Conservation (phyloP, 2,888 invertebrate species). For the Nemurella pictetii region DNA sequence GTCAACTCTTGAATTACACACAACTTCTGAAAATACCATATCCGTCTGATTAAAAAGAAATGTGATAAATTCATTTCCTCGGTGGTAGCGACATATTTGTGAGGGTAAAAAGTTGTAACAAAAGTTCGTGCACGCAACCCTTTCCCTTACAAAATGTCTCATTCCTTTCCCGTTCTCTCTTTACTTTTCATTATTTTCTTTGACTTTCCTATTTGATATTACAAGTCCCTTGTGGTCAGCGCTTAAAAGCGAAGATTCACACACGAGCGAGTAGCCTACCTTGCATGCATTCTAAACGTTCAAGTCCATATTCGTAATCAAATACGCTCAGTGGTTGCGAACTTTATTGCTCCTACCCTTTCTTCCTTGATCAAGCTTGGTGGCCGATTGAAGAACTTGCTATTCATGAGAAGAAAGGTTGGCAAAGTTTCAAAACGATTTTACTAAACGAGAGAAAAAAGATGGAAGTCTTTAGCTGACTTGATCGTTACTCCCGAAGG, state of each 20-base stretch:
- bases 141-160: neutral
- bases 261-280: conserved; percentile 19
- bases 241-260: conserved; percentile 8
- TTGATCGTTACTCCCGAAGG: conserved; percentile 27
- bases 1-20: conserved; percentile 16
- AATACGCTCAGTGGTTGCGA: neutral
- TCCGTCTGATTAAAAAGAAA: conserved; percentile 21
- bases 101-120: neutral
- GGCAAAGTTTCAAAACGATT: conserved; percentile 32
- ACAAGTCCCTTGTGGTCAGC: conserved; percentile 24
- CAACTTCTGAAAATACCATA: conserved; percentile 21
- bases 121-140: conserved; percentile 26
- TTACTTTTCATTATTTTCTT: conserved; percentile 29
- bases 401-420: conserved; percentile 30
- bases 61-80: conserved; percentile 17
- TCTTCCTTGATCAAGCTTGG: conserved; percentile 17
- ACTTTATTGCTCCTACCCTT: conserved; percentile 6
- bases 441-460: conserved; percentile 11
- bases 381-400: conserved; percentile 17
- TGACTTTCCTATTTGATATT: conserved; percentile 7
- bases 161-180: neutral
- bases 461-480: conserved; percentile 17
- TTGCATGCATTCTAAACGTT: conserved; percentile 23
- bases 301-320: conserved; percentile 16
- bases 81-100: conserved; percentile 7